Evolutionary conservation across 64 coral and sea anemone species (phyloP), one percentile per base, ranked within the genome.

Genomic region (Stylophora pistillata): DNA sequence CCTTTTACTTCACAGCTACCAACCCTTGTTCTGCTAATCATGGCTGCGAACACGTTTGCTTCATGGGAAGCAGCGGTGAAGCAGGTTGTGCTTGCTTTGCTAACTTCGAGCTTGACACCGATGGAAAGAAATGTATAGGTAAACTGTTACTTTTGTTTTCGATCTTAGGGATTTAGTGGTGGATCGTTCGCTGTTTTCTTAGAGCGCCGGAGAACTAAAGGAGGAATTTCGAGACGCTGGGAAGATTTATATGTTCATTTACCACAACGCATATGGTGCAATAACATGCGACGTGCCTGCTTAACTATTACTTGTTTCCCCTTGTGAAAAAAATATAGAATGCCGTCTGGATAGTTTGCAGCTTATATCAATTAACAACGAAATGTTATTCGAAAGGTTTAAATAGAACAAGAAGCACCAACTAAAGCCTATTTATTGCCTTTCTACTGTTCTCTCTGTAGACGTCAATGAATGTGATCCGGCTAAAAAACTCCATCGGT

Each of bases 61-160:
- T 41, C 32, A 63, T 20, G 47, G 78, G 58, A 82, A 41, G 7
- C 6, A 30, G n/a, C 30, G 25, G 63, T 15, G 3, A 21, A 37
- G 16, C 57, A 64, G 34, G 0, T 9, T 82, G 78, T 10, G 17
- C 17, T 18, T 82, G 78, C 10, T 64, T 14, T 62, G 78, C 78
- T 37, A 62, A 82, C 4, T 82, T 37, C 58, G 58, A 65, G 78
- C 20, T 82, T 7, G 15, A 82, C 0, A 33, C 0, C 20, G 57
- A 82, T 82, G 78, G 57, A 82, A 82, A 82, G 31, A 82, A 17
- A 4, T 82, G 78, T 31, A 82, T 12, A 82, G 78, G 78, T 82
- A 60, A 6, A 1, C 3, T 18, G 16, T 25, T 59, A 59, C 27
- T 18, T 60, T 16, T 13, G 59, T 60, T 9, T 56, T 9, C 4